Percentiles rank a stretch among this genome's conserved stretches.
These are phyloP conservation scores for Loripinus fragilis DNA, from an alignment of 2,888 invertebrate species.

Conservation along the genomic window DNA sequence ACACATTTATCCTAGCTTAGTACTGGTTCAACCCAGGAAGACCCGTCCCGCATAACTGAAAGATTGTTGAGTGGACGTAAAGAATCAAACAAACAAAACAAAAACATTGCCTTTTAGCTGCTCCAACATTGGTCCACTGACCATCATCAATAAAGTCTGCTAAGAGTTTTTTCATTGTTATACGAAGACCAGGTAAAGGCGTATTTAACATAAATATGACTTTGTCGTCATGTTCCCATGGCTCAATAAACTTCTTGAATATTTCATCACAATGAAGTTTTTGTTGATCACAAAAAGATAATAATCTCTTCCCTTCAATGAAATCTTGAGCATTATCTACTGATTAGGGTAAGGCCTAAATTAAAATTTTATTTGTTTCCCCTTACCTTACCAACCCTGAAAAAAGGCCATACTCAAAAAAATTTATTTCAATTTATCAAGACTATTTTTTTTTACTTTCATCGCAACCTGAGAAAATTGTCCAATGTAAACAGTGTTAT, in stretches of 20 bases:
- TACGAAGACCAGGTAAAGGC: conserved; percentile 12
- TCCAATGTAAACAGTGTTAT: too few species aligned
- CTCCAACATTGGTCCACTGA: conserved; percentile 24
- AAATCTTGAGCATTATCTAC: background rate
- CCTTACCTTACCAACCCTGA: too few species aligned
- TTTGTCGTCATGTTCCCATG: background rate
- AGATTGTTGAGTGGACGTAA: too few species aligned
- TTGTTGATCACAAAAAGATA: background rate
- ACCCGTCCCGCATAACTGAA: too few species aligned
- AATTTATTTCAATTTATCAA: too few species aligned
- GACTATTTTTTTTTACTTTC: too few species aligned
- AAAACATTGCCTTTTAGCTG: conserved; percentile 22
- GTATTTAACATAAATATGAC: background rate
- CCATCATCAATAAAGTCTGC: conserved; percentile 43
- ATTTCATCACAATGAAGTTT: background rate
- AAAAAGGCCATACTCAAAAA: too few species aligned
- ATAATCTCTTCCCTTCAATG: background rate
- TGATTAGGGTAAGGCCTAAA: background rate
- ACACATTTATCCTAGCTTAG: too few species aligned
- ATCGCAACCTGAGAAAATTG: too few species aligned
- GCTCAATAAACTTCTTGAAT: background rate
- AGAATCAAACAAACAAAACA: too few species aligned
- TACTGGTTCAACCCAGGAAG: too few species aligned
- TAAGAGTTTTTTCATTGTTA: conserved; percentile 31
- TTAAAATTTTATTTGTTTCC: too few species aligned